Conservation (phyloP, 2,113 vertebrate species). For the Sturnus vulgaris region DNA sequence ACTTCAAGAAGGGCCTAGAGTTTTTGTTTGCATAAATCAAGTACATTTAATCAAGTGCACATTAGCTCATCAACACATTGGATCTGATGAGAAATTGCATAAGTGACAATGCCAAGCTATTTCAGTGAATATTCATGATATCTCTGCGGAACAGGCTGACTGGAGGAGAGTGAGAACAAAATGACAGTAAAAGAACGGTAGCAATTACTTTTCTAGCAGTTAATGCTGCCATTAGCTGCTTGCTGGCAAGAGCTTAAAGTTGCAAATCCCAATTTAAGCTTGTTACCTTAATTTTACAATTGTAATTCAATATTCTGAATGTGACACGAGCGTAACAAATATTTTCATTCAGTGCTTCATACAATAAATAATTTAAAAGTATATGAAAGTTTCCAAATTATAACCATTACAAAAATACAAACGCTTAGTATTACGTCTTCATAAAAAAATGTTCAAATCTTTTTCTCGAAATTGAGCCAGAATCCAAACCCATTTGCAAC, state of each 20-base stretch:
- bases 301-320: constrained; percentile 27
- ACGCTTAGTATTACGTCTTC: neutral
- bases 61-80: constrained; percentile 56
- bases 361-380: neutral
- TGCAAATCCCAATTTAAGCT: constrained; percentile 16
- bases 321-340: neutral
- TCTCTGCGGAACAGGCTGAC: constrained; percentile 13
- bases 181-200: constrained; percentile 47
- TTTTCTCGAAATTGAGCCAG: neutral
- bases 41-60: constrained; percentile 43
- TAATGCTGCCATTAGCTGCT: constrained; percentile 39
- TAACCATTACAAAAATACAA: neutral
- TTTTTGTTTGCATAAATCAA: constrained; percentile 60
- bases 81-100: constrained; percentile 27
- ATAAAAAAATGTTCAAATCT: neutral
- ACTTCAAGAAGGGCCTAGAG: constrained; percentile 30
- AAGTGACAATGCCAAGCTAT: constrained; percentile 57
- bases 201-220: constrained; percentile 56
- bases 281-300: constrained; percentile 22
- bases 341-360: neutral
- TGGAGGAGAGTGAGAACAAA: constrained; percentile 55
- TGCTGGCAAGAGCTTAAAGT: constrained; percentile 25
- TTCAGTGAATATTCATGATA: constrained; percentile 57
- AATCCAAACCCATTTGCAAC: neutral
- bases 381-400: neutral